Evolutionary conservation across 1,140 invertebrate genomes (phyloP), one percentile per base, ranked within the genome.

Genomic region (Philopotamus ludificatus): DNA sequence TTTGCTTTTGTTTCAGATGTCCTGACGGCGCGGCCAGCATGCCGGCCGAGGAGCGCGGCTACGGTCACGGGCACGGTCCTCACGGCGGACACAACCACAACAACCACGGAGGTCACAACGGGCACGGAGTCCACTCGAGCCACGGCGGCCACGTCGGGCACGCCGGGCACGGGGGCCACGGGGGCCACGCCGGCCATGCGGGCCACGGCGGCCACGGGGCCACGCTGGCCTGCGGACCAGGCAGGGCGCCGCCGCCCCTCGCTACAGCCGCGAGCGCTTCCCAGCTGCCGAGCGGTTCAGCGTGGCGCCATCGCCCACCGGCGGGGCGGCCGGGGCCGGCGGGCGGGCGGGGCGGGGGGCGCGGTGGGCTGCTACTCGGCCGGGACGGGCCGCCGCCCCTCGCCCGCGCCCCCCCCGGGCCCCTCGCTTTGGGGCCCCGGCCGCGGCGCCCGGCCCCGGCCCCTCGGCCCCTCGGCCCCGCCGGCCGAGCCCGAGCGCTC

Each of bases 91-190:
- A 57, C 25, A 73, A 75, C 73, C 72, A 80, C 77, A 77, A 73
- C 76, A 75, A 72, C 75, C 76, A 74, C 74, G 71, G 72, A 76
- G 75, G 77, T 75, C 78, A 79, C 78, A 76, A 75, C 76, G 22
- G 76, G 77, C 72, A 77, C 76, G 75, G 74, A 73, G 76, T 73
- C 68, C 74, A 72, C 71, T 74, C 74, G 64, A 76, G 75, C 68
- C 81, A 81, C 73, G 76, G 71, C 75, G 76, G 74, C 76, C 82
- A 74, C 82, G 83, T 74, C 78, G 78, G 73, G 82, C 84, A 67
- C 72, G 82, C 72, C 72, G 78, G 67, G 50, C 76, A 22, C 76
- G 54, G 61, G 74, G 74, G 75, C 72, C 72, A 79, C 76, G 75
- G 73, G 76, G 75, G 72, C 74, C 75, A 74, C 73, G 72, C 71